phyloP scores from a whole-genome alignment of 2,113 vertebrate genomes.

The Caretta caretta region DNA sequence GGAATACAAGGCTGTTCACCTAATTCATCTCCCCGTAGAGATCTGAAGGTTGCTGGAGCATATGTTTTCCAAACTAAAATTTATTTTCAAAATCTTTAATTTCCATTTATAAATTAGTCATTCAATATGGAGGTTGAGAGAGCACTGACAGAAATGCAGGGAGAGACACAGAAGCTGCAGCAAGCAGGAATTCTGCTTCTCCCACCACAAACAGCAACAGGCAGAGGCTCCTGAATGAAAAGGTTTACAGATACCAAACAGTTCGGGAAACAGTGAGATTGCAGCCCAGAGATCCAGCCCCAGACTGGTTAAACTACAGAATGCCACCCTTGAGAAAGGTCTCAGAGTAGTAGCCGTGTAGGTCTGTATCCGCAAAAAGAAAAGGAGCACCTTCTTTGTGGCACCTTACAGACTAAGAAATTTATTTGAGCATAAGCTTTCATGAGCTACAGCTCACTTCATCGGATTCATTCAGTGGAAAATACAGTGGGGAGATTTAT shows the following conservation, averaged over 20 bases:
- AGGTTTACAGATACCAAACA: neutral
- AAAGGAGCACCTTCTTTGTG: too few species aligned
- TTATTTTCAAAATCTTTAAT: neutral
- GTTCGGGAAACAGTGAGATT: neutral
- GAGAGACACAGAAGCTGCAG: neutral
- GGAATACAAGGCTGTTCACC: neutral
- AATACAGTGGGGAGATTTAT: too few species aligned
- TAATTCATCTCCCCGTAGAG: neutral
- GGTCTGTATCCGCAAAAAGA: too few species aligned
- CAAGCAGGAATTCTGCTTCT: neutral
- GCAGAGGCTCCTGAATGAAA: neutral
- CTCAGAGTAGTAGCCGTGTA: neutral
- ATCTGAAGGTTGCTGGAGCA: neutral
- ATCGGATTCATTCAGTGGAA: too few species aligned
- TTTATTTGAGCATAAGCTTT: too few species aligned
- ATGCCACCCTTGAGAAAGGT: neutral
- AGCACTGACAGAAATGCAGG: neutral
- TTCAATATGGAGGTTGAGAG: neutral
- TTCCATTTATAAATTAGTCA: conserved; percentile 16
- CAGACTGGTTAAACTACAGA: neutral
- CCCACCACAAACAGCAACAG: neutral
- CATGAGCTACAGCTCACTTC: too few species aligned
- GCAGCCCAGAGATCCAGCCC: neutral
- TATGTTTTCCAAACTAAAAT: neutral
- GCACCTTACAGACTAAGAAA: too few species aligned